A percentile compares a stretch with the other conserved stretches of the same genome.
Evolutionary conservation across 2,888 invertebrate genomes (phyloP).

Genomic region (Oligia fasciuncula): DNA sequence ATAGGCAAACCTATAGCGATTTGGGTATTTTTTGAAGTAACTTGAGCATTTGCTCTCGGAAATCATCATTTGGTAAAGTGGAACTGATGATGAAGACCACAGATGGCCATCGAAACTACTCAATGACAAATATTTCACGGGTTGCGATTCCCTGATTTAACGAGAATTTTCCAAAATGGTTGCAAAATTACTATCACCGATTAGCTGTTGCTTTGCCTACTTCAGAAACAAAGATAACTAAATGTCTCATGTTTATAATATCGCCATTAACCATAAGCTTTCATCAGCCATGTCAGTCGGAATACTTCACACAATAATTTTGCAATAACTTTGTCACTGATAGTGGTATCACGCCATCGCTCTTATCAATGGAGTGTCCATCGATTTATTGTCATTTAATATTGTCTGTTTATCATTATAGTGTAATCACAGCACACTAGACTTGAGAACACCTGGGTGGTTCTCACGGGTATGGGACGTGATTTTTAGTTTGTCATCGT

Average conservation of each 20-base stretch:
- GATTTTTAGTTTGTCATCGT: slow-evolving; percentile 30
- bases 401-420: slow-evolving; percentile 68
- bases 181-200: not conserved
- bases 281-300: slow-evolving; percentile 52
- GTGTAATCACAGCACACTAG: slow-evolving; percentile 69
- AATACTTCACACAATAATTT: slow-evolving; percentile 55
- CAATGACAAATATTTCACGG: too few species aligned
- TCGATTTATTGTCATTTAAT: slow-evolving; percentile 73
- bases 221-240: slow-evolving; percentile 10
- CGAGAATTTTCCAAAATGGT: too few species aligned
- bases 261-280: slow-evolving; percentile 16
- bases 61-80: too few species aligned
- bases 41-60: too few species aligned
- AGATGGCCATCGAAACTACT: too few species aligned
- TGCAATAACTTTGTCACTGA: slow-evolving; percentile 66
- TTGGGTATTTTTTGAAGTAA: too few species aligned
- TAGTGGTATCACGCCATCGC: slow-evolving; percentile 63
- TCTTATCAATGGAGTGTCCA: slow-evolving; percentile 65
- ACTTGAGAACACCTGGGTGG: slow-evolving; percentile 61
- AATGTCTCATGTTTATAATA: slow-evolving; percentile 13
- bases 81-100: too few species aligned
- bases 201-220: slow-evolving; percentile 18
- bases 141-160: not conserved
- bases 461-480: slow-evolving; percentile 62
- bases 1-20: too few species aligned